phyloP scores from a whole-genome alignment of 1,140 invertebrate genomes.

The Schlechtendalia chinensis region DNA sequence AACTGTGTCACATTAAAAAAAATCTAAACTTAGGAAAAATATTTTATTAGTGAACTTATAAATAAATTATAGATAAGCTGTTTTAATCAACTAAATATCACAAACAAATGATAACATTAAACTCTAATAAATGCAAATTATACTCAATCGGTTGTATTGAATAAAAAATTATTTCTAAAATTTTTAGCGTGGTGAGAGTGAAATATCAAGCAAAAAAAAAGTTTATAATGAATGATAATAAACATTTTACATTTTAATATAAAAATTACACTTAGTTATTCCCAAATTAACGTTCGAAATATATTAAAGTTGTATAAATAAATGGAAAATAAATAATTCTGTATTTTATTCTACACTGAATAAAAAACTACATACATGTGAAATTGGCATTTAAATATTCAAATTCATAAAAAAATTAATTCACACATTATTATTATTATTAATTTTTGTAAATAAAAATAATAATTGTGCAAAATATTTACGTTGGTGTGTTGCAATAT shows the following conservation, averaged over 20 bases:
- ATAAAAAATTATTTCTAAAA: not conserved
- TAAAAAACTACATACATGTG: not conserved
- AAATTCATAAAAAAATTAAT: not conserved
- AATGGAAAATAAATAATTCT: slow-evolving; percentile 19
- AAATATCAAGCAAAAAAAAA: too few species aligned
- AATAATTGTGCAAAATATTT: not conserved
- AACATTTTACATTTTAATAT: not conserved
- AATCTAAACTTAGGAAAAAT: not conserved
- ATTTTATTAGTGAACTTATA: not conserved
- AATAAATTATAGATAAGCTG: not conserved
- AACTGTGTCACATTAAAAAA: not conserved
- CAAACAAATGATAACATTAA: not conserved
- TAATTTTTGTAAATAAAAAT: not conserved
- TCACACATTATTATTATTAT: not conserved
- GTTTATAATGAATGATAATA: not conserved
- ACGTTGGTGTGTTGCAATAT: not conserved
- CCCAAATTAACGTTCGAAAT: not conserved
- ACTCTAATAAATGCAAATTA: not conserved
- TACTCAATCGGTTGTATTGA: not conserved
- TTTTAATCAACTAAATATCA: not conserved
- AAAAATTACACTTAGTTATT: not conserved
- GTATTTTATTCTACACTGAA: not conserved
- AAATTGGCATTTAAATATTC: not conserved
- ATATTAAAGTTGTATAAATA: not conserved
- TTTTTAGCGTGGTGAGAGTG: not conserved